A percentile compares a stretch with the other conserved stretches of the same genome.
These are phyloP conservation scores for Allolobophora icterica DNA, from an alignment of 2,888 invertebrate species.

Conservation along the genomic window DNA sequence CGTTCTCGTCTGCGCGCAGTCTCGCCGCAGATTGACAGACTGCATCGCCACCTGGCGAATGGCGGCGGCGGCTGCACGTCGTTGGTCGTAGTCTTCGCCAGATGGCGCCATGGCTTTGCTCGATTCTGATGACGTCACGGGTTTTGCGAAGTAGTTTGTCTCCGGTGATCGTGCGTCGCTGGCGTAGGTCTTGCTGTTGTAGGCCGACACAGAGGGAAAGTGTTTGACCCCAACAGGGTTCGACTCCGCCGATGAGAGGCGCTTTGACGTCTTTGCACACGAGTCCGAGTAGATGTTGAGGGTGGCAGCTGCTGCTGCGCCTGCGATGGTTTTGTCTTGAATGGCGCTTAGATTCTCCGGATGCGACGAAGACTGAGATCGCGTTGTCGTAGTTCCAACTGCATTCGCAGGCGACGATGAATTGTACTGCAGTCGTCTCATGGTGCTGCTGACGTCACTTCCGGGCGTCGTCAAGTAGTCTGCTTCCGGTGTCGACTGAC, in stretches of 20 bases:
- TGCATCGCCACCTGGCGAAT: constrained; percentile 28
- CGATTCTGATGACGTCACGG: background rate
- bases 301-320: background rate
- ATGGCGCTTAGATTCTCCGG: background rate
- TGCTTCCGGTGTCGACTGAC: background rate
- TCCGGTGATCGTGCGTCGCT: background rate
- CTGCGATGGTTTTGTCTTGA: background rate
- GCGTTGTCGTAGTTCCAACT: background rate
- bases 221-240: background rate
- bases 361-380: background rate
- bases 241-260: background rate
- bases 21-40: background rate
- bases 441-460: constrained; percentile 19
- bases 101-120: background rate
- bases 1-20: constrained; percentile 19
- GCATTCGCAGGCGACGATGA: background rate
- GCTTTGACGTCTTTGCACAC: constrained; percentile 18
- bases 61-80: background rate
- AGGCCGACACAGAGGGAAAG: background rate
- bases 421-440: constrained; percentile 3
- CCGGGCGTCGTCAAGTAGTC: constrained; percentile 1
- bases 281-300: background rate
- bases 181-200: background rate
- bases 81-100: background rate
- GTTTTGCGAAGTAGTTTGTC: background rate